Conservation (phyloP, 2,113 vertebrate species). For the Saimiri boliviensis region DNA sequence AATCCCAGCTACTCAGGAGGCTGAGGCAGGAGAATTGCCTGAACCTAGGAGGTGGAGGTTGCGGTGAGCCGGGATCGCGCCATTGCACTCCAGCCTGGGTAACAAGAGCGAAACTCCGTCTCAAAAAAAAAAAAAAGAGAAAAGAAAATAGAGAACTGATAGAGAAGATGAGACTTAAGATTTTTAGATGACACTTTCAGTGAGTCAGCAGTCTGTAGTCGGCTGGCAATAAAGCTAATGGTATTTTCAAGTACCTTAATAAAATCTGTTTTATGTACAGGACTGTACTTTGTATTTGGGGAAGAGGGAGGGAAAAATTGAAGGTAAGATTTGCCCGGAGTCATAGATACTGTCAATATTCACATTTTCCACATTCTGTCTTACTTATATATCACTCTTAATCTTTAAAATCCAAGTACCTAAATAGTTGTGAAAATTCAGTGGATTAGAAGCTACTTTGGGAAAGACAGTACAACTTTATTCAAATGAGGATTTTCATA, state of each 20-base stretch:
- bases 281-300: not conserved
- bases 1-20: too few relatives aligned
- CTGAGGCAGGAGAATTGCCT: too few relatives aligned
- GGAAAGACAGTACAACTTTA: not conserved
- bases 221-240: not conserved
- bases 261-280: not conserved
- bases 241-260: not conserved
- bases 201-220: not conserved
- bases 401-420: constrained; percentile 22
- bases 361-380: not conserved
- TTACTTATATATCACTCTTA: not conserved
- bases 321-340: not conserved
- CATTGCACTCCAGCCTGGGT: too few relatives aligned
- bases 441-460: not conserved
- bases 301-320: not conserved
- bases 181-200: not conserved
- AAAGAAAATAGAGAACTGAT: not conserved
- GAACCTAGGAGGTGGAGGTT: too few relatives aligned
- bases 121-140: too few relatives aligned
- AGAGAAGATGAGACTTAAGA: not conserved
- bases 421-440: not conserved
- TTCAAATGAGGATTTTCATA: not conserved
- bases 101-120: too few relatives aligned
- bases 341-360: not conserved
- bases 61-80: too few relatives aligned